Percentiles rank a stretch among this genome's conserved stretches.
Conservation (phyloP, 2,888 invertebrate genomes). For the Odontocerum albicorne region DNA sequence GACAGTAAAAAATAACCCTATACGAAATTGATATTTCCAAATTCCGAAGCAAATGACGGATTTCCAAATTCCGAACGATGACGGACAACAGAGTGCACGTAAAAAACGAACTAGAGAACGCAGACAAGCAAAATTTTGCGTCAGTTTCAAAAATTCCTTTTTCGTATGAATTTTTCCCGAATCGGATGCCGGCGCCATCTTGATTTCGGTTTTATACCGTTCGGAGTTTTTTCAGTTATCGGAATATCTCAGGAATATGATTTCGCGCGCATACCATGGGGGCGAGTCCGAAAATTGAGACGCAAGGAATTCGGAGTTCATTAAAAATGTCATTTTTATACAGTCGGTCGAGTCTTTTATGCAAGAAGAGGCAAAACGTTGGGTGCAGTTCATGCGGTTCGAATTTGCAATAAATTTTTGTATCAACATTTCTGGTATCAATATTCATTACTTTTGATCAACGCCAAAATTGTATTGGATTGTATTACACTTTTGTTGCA, state of each 20-base stretch:
- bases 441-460: too few species aligned
- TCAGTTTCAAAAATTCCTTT: not conserved
- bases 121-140: not conserved
- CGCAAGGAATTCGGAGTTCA: slow-evolving; percentile 17
- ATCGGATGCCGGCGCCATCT: slow-evolving; percentile 8
- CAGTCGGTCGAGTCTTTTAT: slow-evolving; percentile 8
- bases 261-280: not conserved
- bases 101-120: not conserved
- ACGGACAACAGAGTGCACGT: not conserved
- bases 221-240: not conserved
- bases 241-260: slow-evolving; percentile 6
- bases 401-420: too few species aligned
- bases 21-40: too few species aligned
- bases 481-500: too few species aligned
- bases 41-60: too few species aligned
- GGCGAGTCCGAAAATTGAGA: slow-evolving; percentile 17
- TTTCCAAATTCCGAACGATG: too few species aligned
- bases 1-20: too few species aligned
- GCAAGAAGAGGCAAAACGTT: not conserved
- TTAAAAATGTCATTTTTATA: slow-evolving; percentile 29
- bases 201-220: not conserved
- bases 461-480: too few species aligned
- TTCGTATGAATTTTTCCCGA: not conserved
- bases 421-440: too few species aligned
- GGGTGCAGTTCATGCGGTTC: not conserved